Base-by-base conservation (phyloP, 2,888 invertebrate species). In the Aradus depressus region DNA sequence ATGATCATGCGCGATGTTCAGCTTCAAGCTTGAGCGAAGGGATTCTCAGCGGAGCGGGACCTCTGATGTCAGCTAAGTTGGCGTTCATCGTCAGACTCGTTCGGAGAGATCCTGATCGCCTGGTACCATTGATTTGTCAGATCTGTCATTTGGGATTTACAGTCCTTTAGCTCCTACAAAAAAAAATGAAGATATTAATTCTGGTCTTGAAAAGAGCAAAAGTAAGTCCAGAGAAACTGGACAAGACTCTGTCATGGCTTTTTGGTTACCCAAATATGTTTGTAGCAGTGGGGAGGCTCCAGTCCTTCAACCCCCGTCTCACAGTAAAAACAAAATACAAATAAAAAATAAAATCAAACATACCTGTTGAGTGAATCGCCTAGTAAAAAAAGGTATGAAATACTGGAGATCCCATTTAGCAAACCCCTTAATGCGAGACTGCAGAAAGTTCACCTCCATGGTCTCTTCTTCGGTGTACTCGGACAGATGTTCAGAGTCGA, bases 101-200 rank as follows among this genome's bases (percentile, higher is more conserved):
- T 77, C 8, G 91, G 90, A 42, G 87, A 84, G 63, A 90, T 84
- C 54, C 90, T 76, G 60, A 95, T 92, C 0, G 93, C 93, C 67
- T 95, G 89, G 70, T 93, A 95, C 95, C 95, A 96, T 66, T 95
- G 88, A 66, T 93, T 91, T 1, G 95, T 93, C 59, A 96, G 72
- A 68, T 90, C 90, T 2, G 89, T 88, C 91, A 96, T 93, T 71
- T 95, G 93, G 60, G 86, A 89, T 68, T 90, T 90, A 65, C 95
- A 95, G 68, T 96, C 95, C 65, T 89, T 87, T 57, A 95, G 70
- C 71, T 96, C 95, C 82, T 89, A 71, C n/a, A n/a, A n/a, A n/a
- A n/a, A n/a, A n/a, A n/a, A n/a, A n/a, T n/a, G n/a, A n/a, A n/a
- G n/a, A n/a, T n/a, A n/a, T n/a, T n/a, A n/a, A n/a, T n/a, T n/a